Conservation (phyloP, 1,140 invertebrate species). For the Seison nebaliae region DNA sequence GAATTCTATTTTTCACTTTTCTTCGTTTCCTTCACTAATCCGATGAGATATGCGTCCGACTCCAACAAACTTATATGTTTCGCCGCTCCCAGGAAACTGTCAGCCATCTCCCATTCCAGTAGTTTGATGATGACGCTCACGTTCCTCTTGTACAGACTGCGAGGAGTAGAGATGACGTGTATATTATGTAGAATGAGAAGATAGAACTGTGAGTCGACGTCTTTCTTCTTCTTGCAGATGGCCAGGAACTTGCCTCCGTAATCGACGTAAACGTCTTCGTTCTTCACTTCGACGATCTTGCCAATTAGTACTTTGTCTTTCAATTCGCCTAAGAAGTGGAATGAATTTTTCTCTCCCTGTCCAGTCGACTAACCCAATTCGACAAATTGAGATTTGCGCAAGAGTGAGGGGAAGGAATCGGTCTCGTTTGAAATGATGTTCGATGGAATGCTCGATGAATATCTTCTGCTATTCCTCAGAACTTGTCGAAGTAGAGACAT, state of each 20-base stretch:
- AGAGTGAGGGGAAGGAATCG: no score
- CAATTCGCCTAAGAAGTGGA: conserved; percentile 36
- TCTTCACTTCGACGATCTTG: conserved; percentile 56
- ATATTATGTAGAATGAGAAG: not conserved
- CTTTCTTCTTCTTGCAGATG: no score
- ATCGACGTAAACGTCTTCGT: conserved; percentile 83
- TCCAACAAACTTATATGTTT: conserved; percentile 66
- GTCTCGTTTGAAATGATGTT: no score
- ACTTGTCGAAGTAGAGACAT: no score
- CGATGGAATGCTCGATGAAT: no score
- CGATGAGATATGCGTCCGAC: conserved; percentile 41
- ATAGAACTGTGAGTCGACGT: conserved; percentile 3
- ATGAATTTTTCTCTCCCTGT: no score
- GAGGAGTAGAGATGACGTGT: no score
- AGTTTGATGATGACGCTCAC: conserved; percentile 49
- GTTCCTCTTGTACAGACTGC: conserved; percentile 49
- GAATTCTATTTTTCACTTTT: no score
- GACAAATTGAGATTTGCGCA: no score
- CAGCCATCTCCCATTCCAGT: conserved; percentile 59
- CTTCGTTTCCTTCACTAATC: no score
- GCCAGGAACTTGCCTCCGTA: conserved; percentile 97
- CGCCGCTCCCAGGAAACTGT: conserved; percentile 54
- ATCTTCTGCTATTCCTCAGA: no score
- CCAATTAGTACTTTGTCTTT: conserved; percentile 55
- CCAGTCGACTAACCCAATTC: no score